Percentiles rank a stretch among this genome's conserved stretches.
phyloP scores from a whole-genome alignment of 2,113 vertebrate genomes.

The Crocuta crocuta region DNA sequence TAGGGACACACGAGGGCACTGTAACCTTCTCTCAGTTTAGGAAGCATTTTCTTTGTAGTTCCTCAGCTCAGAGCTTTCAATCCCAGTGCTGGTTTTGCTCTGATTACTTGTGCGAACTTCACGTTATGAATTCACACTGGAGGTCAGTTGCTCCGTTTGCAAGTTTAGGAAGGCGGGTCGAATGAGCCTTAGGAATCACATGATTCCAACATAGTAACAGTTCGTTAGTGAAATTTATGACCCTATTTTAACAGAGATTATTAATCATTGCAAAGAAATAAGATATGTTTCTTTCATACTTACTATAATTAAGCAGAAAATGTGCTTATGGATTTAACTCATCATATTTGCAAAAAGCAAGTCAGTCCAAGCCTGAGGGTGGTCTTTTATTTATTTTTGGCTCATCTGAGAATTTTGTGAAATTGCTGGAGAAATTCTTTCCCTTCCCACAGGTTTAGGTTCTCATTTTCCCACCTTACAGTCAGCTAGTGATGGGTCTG shows the following conservation, averaged over 20 bases:
- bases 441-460: not conserved
- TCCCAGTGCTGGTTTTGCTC: not conserved
- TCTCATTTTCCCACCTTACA: not conserved
- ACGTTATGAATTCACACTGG: not conserved
- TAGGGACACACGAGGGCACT: conserved; percentile 74
- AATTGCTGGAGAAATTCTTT: not conserved
- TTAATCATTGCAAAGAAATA: not conserved
- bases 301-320: conserved; percentile 29
- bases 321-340: not conserved
- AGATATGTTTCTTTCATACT: not conserved
- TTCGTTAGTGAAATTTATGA: not conserved
- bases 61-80: not conserved
- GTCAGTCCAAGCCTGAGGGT: not conserved
- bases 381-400: not conserved
- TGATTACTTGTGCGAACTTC: not conserved
- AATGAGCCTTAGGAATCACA: not conserved
- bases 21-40: conserved; percentile 51
- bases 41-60: not conserved
- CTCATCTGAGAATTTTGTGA: not conserved
- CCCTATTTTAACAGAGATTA: not conserved
- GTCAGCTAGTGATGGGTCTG: not conserved
- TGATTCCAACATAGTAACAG: not conserved
- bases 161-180: not conserved
- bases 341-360: conserved; percentile 32
- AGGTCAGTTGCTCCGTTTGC: not conserved